A percentile compares a stretch with the other conserved stretches of the same genome.
Conservation (phyloP, 2,888 invertebrate species). For the Apantesis nais region DNA sequence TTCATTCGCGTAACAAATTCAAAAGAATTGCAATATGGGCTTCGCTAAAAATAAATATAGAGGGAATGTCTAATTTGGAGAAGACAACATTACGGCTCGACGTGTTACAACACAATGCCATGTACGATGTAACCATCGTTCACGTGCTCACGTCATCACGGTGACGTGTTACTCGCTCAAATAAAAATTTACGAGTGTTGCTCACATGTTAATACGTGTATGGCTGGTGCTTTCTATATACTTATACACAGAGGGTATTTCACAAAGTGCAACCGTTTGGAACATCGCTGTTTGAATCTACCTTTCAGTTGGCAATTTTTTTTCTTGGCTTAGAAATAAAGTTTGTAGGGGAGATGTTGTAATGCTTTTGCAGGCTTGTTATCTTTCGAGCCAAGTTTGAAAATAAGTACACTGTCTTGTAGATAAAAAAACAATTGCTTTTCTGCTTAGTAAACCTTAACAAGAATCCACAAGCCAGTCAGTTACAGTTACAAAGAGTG, state of each 20-base stretch:
- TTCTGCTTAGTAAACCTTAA: not conserved
- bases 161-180: conserved; percentile 66
- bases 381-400: conserved; percentile 27
- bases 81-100: conserved; percentile 28
- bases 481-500: too few relatives aligned
- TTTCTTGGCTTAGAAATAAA: conserved; percentile 31
- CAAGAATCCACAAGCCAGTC: too few relatives aligned
- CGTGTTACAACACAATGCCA: conserved; percentile 31
- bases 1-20: not conserved
- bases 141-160: conserved; percentile 58
- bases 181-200: conserved; percentile 75
- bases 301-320: conserved; percentile 18
- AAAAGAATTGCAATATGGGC: not conserved
- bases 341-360: conserved; percentile 25
- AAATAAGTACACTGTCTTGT: not conserved
- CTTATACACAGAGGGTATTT: conserved; percentile 35
- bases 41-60: not conserved
- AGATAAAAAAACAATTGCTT: not conserved
- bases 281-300: conserved; percentile 8
- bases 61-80: conserved; percentile 4
- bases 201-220: conserved; percentile 63
- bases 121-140: conserved; percentile 49
- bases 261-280: conserved; percentile 14
- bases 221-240: conserved; percentile 34
- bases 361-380: conserved; percentile 20